These are phyloP conservation scores for Erpobdella octoculata DNA, from an alignment of 2,888 invertebrate genomes.

Conservation along the genomic window DNA sequence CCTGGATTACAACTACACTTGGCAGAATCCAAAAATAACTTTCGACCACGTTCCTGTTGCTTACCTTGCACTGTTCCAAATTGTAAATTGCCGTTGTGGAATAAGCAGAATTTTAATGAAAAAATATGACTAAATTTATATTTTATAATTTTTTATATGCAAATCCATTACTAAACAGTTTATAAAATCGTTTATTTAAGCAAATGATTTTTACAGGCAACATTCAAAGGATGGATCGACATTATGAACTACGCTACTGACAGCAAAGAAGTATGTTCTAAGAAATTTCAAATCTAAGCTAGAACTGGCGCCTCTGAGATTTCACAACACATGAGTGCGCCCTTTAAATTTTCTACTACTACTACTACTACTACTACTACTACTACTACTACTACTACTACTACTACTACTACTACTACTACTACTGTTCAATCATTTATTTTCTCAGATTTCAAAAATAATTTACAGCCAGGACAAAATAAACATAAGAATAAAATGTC, in stretches of 20 bases:
- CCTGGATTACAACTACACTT: conserved; percentile 62
- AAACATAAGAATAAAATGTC: too few relatives aligned
- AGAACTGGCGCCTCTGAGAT: background rate
- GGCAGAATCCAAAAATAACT: conserved; percentile 94
- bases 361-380: conserved; percentile 32
- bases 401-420: conserved; percentile 30
- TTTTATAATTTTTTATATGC: background rate
- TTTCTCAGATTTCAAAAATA: too few relatives aligned
- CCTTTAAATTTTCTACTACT: too few relatives aligned
- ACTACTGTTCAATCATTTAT: too few relatives aligned
- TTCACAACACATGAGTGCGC: too few relatives aligned
- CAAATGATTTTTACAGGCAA: conserved; percentile 61
- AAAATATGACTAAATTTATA: too few relatives aligned
- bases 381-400: conserved; percentile 31
- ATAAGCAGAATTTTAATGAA: too few relatives aligned
- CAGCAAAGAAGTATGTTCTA: conserved; percentile 70
- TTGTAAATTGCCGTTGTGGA: too few relatives aligned
- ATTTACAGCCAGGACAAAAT: too few relatives aligned
- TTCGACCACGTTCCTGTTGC: conserved; percentile 96
- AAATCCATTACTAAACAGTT: background rate
- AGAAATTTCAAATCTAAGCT: background rate
- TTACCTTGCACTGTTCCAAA: conserved; percentile 93
- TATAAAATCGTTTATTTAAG: background rate
- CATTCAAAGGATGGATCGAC: conserved; percentile 96
- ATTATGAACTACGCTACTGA: conserved; percentile 98